Evolutionary conservation across 2,888 invertebrate genomes (phyloP).

Genomic region (Volucella zonaria): DNA sequence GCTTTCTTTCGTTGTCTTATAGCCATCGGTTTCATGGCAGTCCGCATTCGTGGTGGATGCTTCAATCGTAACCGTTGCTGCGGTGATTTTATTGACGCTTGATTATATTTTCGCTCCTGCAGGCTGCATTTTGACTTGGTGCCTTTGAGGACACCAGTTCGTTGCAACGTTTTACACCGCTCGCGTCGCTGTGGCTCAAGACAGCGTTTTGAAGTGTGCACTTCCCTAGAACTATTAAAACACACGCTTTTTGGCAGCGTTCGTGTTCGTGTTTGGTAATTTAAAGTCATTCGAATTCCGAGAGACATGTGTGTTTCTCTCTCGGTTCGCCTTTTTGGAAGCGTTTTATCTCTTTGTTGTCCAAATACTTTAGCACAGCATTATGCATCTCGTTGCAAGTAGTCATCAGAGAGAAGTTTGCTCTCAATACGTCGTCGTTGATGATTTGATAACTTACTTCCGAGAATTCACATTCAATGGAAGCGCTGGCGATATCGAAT

Average conservation of each 20-base stretch:
- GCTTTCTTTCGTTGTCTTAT: neutral
- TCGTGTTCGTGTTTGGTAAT: neutral
- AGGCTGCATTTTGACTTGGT: neutral
- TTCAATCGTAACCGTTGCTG: neutral
- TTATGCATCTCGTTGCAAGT: too few relatives aligned
- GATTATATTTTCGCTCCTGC: neutral
- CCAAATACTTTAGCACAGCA: too few relatives aligned
- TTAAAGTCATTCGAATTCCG: slow-evolving; percentile 17
- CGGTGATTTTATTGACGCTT: slow-evolving; percentile 14
- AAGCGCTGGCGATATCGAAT: neutral
- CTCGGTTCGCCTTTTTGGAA: slow-evolving; percentile 11
- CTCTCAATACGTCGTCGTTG: too few relatives aligned
- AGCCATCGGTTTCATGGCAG: neutral
- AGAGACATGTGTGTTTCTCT: slow-evolving; percentile 13
- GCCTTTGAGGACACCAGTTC: slow-evolving; percentile 1
- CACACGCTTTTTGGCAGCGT: slow-evolving; percentile 11
- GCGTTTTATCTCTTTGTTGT: too few relatives aligned
- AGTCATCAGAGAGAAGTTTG: too few relatives aligned
- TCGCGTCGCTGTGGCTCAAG: neutral
- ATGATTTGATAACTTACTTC: too few relatives aligned
- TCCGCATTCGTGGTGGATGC: neutral
- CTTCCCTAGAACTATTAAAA: neutral
- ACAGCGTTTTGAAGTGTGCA: too few relatives aligned
- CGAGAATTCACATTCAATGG: too few relatives aligned
- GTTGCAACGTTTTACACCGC: slow-evolving; percentile 11